Percentiles rank a stretch among this genome's conserved stretches.
These are phyloP conservation scores for Drosophila kambysellisi DNA, from an alignment of 2,888 invertebrate species.

Conservation along the genomic window DNA sequence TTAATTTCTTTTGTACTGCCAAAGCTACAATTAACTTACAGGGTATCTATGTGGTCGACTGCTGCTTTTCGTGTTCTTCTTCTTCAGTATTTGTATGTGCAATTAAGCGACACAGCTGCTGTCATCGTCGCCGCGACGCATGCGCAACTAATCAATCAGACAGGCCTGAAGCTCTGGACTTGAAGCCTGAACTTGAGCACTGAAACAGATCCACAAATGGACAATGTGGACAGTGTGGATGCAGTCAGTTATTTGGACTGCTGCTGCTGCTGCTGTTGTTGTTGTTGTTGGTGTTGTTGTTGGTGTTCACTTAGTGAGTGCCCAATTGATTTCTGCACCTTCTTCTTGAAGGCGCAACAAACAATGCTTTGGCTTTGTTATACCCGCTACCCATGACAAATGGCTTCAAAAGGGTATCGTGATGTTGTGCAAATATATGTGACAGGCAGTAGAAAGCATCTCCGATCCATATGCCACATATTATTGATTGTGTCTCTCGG, in stretches of 20 bases:
- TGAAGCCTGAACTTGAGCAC: background rate
- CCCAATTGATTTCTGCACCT: slow-evolving; percentile 59
- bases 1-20: background rate
- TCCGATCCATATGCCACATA: background rate
- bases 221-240: background rate
- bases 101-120: slow-evolving; percentile 60
- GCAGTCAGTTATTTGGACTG: background rate
- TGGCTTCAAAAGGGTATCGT: background rate
- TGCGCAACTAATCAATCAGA: slow-evolving; percentile 53
- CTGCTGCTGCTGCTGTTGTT: no score
- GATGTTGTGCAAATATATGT: background rate
- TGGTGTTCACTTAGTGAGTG: slow-evolving; percentile 32
- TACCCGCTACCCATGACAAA: background rate
- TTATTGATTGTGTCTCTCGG: background rate
- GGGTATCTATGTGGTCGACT: slow-evolving; percentile 19
- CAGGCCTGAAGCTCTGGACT: slow-evolving; percentile 9
- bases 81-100: slow-evolving; percentile 16
- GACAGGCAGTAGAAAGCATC: background rate
- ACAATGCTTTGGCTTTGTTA: background rate
- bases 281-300: background rate
- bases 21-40: background rate
- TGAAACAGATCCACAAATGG: slow-evolving; percentile 1
- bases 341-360: slow-evolving; percentile 23
- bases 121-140: slow-evolving; percentile 37
- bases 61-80: background rate